Evolutionary conservation across 2,888 invertebrate species (phyloP).

Genomic region (Trisateles emortualis): DNA sequence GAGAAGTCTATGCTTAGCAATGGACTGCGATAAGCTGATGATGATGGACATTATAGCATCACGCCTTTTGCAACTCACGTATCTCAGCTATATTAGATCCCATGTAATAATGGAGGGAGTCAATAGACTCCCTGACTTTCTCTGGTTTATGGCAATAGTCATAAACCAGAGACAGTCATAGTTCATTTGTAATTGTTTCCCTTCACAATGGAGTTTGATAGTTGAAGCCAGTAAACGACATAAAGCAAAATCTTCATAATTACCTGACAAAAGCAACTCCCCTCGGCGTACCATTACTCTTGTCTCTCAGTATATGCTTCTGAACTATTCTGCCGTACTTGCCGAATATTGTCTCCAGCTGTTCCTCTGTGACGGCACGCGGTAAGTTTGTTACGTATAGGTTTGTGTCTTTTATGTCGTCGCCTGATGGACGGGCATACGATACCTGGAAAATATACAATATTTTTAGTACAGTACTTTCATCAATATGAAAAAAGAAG

Average conservation of each 20-base stretch:
- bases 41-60: too few relatives aligned
- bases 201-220: too few relatives aligned
- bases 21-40: too few relatives aligned
- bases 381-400: conserved; percentile 97
- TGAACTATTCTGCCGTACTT: conserved; percentile 97
- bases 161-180: too few relatives aligned
- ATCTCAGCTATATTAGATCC: too few relatives aligned
- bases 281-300: conserved; percentile 94
- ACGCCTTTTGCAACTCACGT: too few relatives aligned
- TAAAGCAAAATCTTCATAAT: background rate
- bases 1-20: too few relatives aligned
- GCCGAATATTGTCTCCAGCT: conserved; percentile 94
- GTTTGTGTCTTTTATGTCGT: conserved; percentile 97
- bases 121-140: too few relatives aligned
- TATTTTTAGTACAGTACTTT: background rate
- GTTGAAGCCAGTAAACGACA: conserved; percentile 8
- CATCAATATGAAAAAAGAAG: background rate
- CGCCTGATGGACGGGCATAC: conserved; percentile 96
- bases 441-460: conserved; percentile 88
- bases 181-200: too few relatives aligned
- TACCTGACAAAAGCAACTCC: conserved; percentile 98
- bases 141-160: too few relatives aligned
- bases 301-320: conserved; percentile 95
- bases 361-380: conserved; percentile 93
- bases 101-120: too few relatives aligned